phyloP scores from a whole-genome alignment of 2,888 invertebrate genomes.

The Nomada fucata region DNA sequence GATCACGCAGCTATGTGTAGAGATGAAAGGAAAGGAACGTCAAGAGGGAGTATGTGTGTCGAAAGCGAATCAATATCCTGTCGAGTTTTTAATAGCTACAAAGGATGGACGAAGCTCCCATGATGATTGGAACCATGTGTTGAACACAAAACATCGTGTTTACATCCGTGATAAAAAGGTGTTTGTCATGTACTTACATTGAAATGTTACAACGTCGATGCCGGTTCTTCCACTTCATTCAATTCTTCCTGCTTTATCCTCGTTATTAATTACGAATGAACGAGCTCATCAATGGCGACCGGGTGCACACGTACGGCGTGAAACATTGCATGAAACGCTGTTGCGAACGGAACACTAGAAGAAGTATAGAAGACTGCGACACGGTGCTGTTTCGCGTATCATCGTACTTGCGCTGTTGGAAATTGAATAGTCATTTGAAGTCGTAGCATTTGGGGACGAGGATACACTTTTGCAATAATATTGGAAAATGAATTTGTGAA shows the following conservation, averaged over 20 bases:
- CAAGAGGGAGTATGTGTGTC: neutral
- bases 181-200: slow-evolving; percentile 51
- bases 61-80: slow-evolving; percentile 44
- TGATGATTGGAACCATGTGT: slow-evolving; percentile 25
- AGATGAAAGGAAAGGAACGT: neutral
- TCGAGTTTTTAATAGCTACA: slow-evolving; percentile 54
- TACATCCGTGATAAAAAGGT: slow-evolving; percentile 42
- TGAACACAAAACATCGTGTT: slow-evolving; percentile 46
- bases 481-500: slow-evolving; percentile 3
- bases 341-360: slow-evolving; percentile 15
- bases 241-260: slow-evolving; percentile 54
- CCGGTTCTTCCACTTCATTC: slow-evolving; percentile 36
- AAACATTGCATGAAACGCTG: slow-evolving; percentile 14
- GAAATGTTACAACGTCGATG: slow-evolving; percentile 36
- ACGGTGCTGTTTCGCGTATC: slow-evolving; percentile 2
- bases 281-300: slow-evolving; percentile 37
- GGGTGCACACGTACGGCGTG: neutral
- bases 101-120: slow-evolving; percentile 35
- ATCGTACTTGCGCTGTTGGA: slow-evolving; percentile 17
- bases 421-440: too few species aligned
- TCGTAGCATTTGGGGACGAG: too few species aligned
- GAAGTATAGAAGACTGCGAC: slow-evolving; percentile 21
- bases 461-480: too few species aligned
- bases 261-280: slow-evolving; percentile 76
- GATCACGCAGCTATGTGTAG: slow-evolving; percentile 9